Conservation (phyloP, 2,888 invertebrate species). For the Ptilodon capucinus region DNA sequence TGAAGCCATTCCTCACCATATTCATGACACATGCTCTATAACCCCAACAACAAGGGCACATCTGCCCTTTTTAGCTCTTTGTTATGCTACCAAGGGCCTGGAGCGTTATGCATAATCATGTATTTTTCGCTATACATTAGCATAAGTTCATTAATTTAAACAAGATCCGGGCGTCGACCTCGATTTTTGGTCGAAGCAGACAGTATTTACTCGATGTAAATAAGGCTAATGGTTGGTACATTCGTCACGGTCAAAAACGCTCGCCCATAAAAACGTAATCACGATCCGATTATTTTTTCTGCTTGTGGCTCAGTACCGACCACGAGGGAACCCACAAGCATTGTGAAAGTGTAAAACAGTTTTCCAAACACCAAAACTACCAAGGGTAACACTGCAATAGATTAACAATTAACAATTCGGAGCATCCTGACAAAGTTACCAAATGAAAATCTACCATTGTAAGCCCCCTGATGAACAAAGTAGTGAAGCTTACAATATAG, state of each 20-base stretch:
- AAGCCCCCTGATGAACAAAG: too few species aligned
- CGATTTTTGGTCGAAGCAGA: background rate
- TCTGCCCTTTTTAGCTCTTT: background rate
- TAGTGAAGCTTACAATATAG: background rate
- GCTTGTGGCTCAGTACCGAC: too few species aligned
- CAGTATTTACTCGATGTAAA: background rate
- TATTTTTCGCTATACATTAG: background rate
- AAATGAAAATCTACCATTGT: too few species aligned
- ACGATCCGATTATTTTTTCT: background rate
- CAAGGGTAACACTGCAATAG: too few species aligned
- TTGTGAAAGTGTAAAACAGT: too few species aligned
- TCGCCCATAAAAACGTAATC: background rate
- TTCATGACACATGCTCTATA: background rate
- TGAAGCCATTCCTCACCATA: too few species aligned
- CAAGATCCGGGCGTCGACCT: background rate
- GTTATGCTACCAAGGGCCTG: background rate
- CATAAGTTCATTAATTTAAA: background rate
- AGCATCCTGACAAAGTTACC: too few species aligned
- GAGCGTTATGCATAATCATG: background rate
- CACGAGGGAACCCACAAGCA: too few species aligned
- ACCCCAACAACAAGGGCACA: background rate
- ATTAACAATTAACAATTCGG: too few species aligned
- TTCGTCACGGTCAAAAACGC: background rate
- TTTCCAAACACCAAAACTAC: too few species aligned
- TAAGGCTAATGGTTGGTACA: background rate